Conservation (phyloP, 2,888 invertebrate genomes). For the Drosophila maculinotata region DNA sequence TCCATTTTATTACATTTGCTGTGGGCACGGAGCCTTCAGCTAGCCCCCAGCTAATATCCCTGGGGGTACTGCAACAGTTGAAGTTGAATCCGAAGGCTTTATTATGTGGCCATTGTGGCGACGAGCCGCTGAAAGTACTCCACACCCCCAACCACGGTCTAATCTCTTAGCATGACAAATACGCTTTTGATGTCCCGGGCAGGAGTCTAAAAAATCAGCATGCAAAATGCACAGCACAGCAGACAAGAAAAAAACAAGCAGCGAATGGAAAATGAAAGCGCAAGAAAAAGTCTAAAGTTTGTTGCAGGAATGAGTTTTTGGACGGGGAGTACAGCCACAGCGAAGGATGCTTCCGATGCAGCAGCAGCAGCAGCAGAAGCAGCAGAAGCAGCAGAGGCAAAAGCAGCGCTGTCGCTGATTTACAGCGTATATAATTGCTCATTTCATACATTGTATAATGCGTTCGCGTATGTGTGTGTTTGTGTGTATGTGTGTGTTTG, state of each 20-base stretch:
- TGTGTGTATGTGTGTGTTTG: constrained; percentile 5
- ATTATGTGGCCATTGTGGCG: constrained; percentile 73
- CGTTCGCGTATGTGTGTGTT: constrained; percentile 30
- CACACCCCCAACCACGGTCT: constrained; percentile 9
- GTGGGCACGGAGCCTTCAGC: constrained; percentile 20
- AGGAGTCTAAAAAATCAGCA: constrained; percentile 68
- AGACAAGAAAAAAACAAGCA: constrained; percentile 16
- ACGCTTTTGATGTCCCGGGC: constrained; percentile 76
- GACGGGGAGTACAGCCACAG: constrained; percentile 1
- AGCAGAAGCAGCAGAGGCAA: constrained; percentile 62
- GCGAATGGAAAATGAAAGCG: constrained; percentile 64
- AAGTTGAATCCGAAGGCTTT: constrained; percentile 48
- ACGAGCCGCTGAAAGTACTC: constrained; percentile 24
- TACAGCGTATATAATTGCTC: constrained; percentile 84
- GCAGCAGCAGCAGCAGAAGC: constrained; percentile 1
- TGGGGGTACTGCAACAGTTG: constrained; percentile 58
- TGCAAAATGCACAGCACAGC: constrained; percentile 70
- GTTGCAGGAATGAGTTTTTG: not conserved
- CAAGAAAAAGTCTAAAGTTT: constrained; percentile 53
- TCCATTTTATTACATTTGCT: constrained; percentile 72
- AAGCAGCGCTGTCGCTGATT: constrained; percentile 77
- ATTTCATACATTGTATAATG: constrained; percentile 81
- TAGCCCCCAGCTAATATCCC: constrained; percentile 58
- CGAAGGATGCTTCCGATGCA: constrained; percentile 52
- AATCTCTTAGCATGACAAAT: constrained; percentile 76